Conservation (phyloP, 1,140 invertebrate species). For the Fopius arisanus region DNA sequence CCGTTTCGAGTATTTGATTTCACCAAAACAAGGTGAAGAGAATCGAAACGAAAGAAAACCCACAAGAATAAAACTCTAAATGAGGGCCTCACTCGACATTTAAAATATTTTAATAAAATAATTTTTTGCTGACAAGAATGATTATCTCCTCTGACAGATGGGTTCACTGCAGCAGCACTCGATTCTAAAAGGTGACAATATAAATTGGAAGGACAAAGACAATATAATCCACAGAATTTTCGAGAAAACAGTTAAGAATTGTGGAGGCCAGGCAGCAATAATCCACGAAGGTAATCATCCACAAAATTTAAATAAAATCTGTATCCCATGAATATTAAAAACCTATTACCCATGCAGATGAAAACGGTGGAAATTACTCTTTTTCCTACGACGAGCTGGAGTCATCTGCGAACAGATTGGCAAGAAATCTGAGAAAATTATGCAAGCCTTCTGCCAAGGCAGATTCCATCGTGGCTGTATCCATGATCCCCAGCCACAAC, state of each 20-base stretch:
- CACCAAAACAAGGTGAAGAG: constrained; percentile 15
- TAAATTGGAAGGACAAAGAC: constrained; percentile 52
- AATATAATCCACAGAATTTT: constrained; percentile 67
- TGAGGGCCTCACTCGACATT: no score
- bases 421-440: constrained; percentile 65
- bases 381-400: constrained; percentile 71
- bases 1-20: neutral
- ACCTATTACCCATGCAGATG: constrained; percentile 52
- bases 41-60: no score
- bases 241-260: constrained; percentile 49
- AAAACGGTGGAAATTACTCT: constrained; percentile 50
- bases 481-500: constrained; percentile 77
- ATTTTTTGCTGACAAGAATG: neutral
- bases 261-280: constrained; percentile 65
- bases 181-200: constrained; percentile 67
- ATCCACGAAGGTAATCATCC: constrained; percentile 63
- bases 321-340: neutral
- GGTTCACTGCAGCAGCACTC: constrained; percentile 73
- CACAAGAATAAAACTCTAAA: no score
- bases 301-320: neutral
- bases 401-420: constrained; percentile 68
- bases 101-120: constrained; percentile 30
- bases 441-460: constrained; percentile 61
- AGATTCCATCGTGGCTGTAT: constrained; percentile 76
- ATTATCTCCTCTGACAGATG: constrained; percentile 62